Evolutionary conservation across 2,888 invertebrate genomes (phyloP).

Genomic region (Caenorhabditis sp.): DNA sequence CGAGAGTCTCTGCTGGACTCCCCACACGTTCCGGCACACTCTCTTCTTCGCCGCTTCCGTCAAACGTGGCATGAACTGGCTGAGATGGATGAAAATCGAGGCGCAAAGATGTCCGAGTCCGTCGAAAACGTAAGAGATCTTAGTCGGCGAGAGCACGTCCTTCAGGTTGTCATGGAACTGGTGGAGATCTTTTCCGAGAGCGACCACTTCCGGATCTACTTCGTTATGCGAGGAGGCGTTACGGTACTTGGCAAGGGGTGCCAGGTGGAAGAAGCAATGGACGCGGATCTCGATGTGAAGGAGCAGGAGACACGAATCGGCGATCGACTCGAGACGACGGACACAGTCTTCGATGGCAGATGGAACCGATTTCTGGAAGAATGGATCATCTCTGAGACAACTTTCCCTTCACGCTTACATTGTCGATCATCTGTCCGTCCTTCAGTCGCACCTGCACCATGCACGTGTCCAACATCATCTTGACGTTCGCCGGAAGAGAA

Average conservation of each 20-base stretch:
- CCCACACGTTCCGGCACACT: conserved; percentile 87
- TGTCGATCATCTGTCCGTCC: conserved; percentile 65
- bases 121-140: conserved; percentile 84
- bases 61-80: conserved; percentile 87
- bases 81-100: conserved; percentile 87
- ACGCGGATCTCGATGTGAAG: conserved; percentile 92
- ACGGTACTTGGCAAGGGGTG: conserved; percentile 82
- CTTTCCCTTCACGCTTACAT: conserved; percentile 48
- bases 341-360: conserved; percentile 73
- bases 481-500: conserved; percentile 57
- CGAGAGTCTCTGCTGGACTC: conserved; percentile 89
- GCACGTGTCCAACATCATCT: conserved; percentile 51
- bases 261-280: conserved; percentile 94
- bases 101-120: conserved; percentile 87
- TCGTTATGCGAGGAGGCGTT: conserved; percentile 69
- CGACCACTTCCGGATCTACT: conserved; percentile 82
- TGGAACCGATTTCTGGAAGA: conserved; percentile 65
- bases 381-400: not conserved
- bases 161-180: conserved; percentile 85
- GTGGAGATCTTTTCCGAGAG: conserved; percentile 87
- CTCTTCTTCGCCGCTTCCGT: conserved; percentile 88
- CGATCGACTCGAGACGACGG: conserved; percentile 84
- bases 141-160: conserved; percentile 86
- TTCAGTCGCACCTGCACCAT: conserved; percentile 67
- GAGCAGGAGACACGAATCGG: conserved; percentile 91